These are phyloP conservation scores for Antrozous pallidus DNA, from an alignment of 2,797 vertebrate genomes.

Conservation along the genomic window DNA sequence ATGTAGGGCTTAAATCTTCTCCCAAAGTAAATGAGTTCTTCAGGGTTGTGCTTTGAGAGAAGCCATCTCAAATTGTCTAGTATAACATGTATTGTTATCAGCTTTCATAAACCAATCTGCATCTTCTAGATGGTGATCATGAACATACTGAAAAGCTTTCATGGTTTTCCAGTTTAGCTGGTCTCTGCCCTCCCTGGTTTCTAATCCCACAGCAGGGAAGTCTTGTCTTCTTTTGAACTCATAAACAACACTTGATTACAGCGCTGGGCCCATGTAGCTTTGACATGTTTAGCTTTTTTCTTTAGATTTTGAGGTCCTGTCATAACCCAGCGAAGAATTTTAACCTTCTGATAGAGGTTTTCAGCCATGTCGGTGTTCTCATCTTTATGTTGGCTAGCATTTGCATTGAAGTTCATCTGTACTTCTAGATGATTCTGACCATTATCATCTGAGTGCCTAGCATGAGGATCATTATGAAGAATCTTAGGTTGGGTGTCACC, in stretches of 20 bases:
- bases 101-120: slow-evolving; percentile 99
- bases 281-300: slow-evolving; percentile 88
- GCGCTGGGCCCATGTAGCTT: slow-evolving; percentile 88
- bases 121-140: slow-evolving; percentile 89
- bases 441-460: slow-evolving; percentile 78
- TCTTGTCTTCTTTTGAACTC: slow-evolving; percentile 90
- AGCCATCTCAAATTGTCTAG: slow-evolving; percentile 95
- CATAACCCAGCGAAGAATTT: slow-evolving; percentile 94
- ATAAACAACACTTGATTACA: slow-evolving; percentile 91
- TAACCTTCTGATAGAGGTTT: slow-evolving; percentile 81
- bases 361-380: slow-evolving; percentile 80
- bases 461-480: slow-evolving; percentile 86
- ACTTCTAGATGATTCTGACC: slow-evolving; percentile 80
- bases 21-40: slow-evolving; percentile 94
- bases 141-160: slow-evolving; percentile 90
- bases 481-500: slow-evolving; percentile 76
- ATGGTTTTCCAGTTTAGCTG: slow-evolving; percentile 96
- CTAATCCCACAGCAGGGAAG: slow-evolving; percentile 90
- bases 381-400: slow-evolving; percentile 85
- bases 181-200: slow-evolving; percentile 90
- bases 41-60: slow-evolving; percentile 89
- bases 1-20: slow-evolving; percentile 94
- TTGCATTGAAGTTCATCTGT: slow-evolving; percentile 86
- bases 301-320: slow-evolving; percentile 89
- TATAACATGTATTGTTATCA: slow-evolving; percentile 93